Conservation (phyloP, 2,797 vertebrate species). For the Perdix hodgsoniae region DNA sequence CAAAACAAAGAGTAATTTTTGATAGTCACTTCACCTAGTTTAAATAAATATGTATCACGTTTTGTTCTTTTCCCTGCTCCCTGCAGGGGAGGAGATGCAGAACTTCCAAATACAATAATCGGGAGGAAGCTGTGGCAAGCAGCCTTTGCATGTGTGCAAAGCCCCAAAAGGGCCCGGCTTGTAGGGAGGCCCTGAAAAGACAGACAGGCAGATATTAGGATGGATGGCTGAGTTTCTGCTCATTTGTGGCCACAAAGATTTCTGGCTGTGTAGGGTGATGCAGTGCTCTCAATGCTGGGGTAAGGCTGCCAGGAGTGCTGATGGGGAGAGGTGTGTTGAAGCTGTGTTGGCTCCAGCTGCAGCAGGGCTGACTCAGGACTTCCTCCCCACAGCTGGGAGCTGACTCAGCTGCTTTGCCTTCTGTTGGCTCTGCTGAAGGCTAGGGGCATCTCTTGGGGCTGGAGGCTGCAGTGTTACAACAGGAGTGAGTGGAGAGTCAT, state of each 20-base stretch:
- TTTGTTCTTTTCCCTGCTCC: background rate
- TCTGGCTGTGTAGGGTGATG: background rate
- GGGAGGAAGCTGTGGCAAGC: background rate
- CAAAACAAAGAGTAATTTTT: background rate
- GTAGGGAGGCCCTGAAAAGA: background rate
- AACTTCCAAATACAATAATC: background rate
- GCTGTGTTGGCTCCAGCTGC: background rate
- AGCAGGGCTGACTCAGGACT: conserved; percentile 59
- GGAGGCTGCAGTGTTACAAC: rapidly evolving
- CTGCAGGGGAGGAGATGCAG: background rate
- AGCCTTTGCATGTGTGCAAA: background rate
- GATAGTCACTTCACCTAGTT: background rate
- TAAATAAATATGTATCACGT: background rate
- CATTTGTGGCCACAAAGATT: rapidly evolving
- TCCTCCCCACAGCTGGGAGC: conserved; percentile 36
- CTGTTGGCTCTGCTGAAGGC: conserved; percentile 2
- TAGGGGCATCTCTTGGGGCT: conserved; percentile 27
- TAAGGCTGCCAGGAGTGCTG: background rate
- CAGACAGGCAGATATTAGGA: background rate
- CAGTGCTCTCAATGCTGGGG: background rate
- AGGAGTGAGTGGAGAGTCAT: background rate
- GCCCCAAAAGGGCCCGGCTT: background rate
- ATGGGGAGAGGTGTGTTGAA: background rate
- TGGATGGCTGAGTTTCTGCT: background rate
- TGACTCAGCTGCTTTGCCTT: conserved; percentile 51